Evolutionary conservation across 2,888 invertebrate genomes (phyloP).

Genomic region (Orthonychiurus folsomi): DNA sequence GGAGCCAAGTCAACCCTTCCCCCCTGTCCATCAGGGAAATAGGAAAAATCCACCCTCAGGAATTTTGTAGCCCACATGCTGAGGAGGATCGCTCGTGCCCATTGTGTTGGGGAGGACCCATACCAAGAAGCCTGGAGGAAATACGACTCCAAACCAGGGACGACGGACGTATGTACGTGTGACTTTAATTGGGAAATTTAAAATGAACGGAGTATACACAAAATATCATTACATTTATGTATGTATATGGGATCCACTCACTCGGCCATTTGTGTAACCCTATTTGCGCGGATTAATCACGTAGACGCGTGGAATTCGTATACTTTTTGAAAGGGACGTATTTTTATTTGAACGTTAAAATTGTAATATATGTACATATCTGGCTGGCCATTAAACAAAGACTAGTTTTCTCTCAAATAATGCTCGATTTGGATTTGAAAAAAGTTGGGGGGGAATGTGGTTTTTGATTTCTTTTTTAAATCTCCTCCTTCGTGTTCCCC

Average conservation of each 20-base stretch:
- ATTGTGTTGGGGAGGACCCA: slow-evolving; percentile 2
- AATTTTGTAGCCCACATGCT: neutral
- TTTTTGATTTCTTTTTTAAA: no score
- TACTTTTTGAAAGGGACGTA: slow-evolving; percentile 11
- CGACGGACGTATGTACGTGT: no score
- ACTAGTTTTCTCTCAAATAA: slow-evolving; percentile 15
- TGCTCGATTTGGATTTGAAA: slow-evolving; percentile 11
- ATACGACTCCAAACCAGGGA: no score
- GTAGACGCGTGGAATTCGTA: neutral
- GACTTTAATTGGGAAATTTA: neutral
- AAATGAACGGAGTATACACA: no score
- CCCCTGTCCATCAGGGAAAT: no score
- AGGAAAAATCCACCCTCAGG: neutral
- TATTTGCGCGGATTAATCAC: no score
- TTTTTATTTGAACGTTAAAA: slow-evolving; percentile 16
- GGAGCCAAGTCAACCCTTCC: slow-evolving; percentile 2
- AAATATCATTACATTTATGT: no score
- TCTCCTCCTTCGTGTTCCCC: neutral
- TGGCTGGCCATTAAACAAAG: slow-evolving; percentile 14
- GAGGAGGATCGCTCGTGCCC: slow-evolving; percentile 10
- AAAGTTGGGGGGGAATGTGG: neutral
- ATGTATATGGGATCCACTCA: no score
- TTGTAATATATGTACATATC: slow-evolving; percentile 2
- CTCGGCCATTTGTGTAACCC: no score
- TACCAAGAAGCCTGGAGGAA: neutral